Evolutionary conservation across 2,113 vertebrate genomes (phyloP), one percentile per base, ranked within the genome.

Genomic region (Gobius niger): DNA sequence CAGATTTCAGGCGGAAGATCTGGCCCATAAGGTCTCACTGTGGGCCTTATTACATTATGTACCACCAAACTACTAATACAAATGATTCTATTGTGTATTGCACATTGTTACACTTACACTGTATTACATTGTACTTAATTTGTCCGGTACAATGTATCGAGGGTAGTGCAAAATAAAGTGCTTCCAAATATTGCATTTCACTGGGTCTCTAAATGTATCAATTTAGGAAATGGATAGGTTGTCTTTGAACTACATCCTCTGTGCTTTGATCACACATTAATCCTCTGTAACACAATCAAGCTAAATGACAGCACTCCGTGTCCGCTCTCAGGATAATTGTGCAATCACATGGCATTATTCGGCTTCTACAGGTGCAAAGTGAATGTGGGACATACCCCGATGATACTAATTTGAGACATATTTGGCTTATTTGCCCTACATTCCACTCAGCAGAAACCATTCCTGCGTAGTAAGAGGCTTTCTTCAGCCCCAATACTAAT

Each of bases 311-410:
- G 84, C 78, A 72, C 78, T 72, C 73, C 42, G 62, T 78, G 59
- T 72, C 80, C 53, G 72, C 75, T 70, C 60, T 81, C 63, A 3
- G 77, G 78, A 83, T 88, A 90, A 91, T 91, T 77, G 82, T 40
- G 79, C 90, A 91, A 91, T 92, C 89, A 91, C 80, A 91, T 53
- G 73, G 84, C 83, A 86, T 89, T 82, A 88, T 90, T 89, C 89
- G 76, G 80, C 71, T 86, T 85, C 84, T 68, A 70, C 88, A 88
- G 90, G 83, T 90, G 88, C 84, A 64, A 75, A 68, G 71, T 46
- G 18, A 80, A 81, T 18, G 57, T 62, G 49, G 72, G 77, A 73
- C 63, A 57, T 86, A 88, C 77, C 74, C 52, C 51, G 77, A 57
- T 70, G 78, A 51, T 73, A 75, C 83, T 78, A 84, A 88, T 85